Evolutionary conservation across 2,888 invertebrate genomes (phyloP).

Genomic region (Catocala nupta): DNA sequence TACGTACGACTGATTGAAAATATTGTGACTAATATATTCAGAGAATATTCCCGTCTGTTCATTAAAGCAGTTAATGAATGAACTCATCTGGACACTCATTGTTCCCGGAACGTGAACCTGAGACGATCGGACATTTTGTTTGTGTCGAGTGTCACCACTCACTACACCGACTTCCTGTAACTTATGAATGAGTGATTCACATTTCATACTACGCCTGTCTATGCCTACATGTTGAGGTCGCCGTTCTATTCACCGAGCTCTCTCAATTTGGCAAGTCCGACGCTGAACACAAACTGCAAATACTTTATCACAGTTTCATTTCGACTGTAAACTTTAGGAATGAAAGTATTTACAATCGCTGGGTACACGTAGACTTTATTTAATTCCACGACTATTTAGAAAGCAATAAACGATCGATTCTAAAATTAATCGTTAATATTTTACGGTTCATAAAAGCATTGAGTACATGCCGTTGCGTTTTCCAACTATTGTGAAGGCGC

Average conservation of each 20-base stretch:
- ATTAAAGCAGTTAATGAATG: slow-evolving; percentile 50
- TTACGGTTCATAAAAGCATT: slow-evolving; percentile 75
- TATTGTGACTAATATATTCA: slow-evolving; percentile 57
- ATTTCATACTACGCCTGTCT: slow-evolving; percentile 32
- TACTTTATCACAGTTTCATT: slow-evolving; percentile 3
- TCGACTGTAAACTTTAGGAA: slow-evolving; percentile 7
- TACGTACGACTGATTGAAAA: slow-evolving; percentile 21
- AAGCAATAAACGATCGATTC: slow-evolving; percentile 65
- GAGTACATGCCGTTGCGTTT: slow-evolving; percentile 60
- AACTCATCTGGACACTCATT: slow-evolving; percentile 70
- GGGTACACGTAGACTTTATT: slow-evolving; percentile 35
- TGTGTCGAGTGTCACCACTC: slow-evolving; percentile 59
- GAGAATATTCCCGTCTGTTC: slow-evolving; percentile 48
- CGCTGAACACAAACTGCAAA: background rate
- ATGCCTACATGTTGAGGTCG: slow-evolving; percentile 2
- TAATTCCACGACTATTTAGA: slow-evolving; percentile 48
- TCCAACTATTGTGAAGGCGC: slow-evolving; percentile 67
- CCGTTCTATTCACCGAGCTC: background rate
- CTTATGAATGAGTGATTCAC: slow-evolving; percentile 62
- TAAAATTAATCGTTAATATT: slow-evolving; percentile 62
- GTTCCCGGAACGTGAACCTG: slow-evolving; percentile 70
- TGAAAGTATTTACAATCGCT: slow-evolving; percentile 27
- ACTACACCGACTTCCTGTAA: slow-evolving; percentile 63
- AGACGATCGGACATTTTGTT: slow-evolving; percentile 48
- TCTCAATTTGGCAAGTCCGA: slow-evolving; percentile 9